These are phyloP conservation scores for Augochlorella aurata DNA, from an alignment of 2,888 invertebrate genomes.

Conservation along the genomic window DNA sequence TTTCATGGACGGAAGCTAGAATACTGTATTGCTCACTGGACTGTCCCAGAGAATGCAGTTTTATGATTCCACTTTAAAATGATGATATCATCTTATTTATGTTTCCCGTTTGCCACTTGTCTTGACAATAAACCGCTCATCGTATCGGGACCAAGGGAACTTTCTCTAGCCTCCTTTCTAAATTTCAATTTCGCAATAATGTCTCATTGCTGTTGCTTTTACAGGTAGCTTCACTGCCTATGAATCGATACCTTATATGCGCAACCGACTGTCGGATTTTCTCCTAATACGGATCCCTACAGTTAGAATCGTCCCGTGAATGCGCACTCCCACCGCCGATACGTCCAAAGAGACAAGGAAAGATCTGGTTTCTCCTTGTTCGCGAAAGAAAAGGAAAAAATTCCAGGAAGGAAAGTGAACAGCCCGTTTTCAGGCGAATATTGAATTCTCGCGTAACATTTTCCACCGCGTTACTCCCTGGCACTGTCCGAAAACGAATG, in stretches of 20 bases:
- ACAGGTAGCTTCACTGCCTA: slow-evolving; percentile 45
- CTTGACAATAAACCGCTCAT: not conserved
- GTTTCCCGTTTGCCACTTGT: not conserved
- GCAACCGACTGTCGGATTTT: slow-evolving; percentile 71
- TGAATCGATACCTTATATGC: slow-evolving; percentile 75
- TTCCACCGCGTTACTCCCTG: not conserved
- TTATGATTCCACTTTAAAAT: not conserved
- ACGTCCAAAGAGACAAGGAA: slow-evolving; percentile 37
- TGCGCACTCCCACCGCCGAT: slow-evolving; percentile 44
- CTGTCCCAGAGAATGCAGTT: not conserved
- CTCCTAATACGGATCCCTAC: slow-evolving; percentile 74
- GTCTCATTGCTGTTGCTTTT: slow-evolving; percentile 27
- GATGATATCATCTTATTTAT: not conserved
- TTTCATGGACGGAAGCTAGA: no score
- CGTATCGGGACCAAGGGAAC: not conserved
- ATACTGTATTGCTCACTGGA: no score
- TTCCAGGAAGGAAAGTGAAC: slow-evolving; percentile 25
- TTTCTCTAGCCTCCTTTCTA: slow-evolving; percentile 1
- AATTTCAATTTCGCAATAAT: slow-evolving; percentile 5
- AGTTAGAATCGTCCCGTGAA: slow-evolving; percentile 65
- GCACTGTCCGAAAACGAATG: not conserved
- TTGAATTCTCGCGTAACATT: slow-evolving; percentile 1
- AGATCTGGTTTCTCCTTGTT: slow-evolving; percentile 48
- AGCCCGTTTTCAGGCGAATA: slow-evolving; percentile 10
- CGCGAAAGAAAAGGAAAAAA: slow-evolving; percentile 35